phyloP scores from a whole-genome alignment of 1,140 invertebrate genomes.

The Grapholita molesta region DNA sequence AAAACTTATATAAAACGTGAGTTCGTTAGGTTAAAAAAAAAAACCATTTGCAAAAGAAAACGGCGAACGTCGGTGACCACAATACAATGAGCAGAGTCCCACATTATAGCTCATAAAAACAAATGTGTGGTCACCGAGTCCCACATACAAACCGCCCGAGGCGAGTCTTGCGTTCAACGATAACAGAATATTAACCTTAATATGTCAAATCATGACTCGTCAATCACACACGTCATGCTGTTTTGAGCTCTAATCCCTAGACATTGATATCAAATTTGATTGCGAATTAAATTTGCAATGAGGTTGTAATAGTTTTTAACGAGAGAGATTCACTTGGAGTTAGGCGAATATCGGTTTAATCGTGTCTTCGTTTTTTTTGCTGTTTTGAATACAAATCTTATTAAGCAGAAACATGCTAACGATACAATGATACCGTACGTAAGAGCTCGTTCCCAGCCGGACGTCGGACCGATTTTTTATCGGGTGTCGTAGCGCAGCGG shows the following conservation, averaged over 20 bases:
- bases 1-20: no score
- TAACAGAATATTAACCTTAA: conserved; percentile 1
- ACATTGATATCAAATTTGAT: neutral
- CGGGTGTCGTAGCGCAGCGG: no score
- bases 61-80: neutral
- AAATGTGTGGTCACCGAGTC: neutral
- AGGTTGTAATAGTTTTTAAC: neutral
- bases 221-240: neutral
- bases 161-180: neutral
- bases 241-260: neutral
- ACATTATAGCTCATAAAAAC: neutral
- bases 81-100: neutral
- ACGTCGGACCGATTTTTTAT: no score
- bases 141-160: neutral
- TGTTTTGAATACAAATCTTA: no score
- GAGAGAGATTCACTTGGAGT: neutral
- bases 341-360: neutral
- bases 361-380: neutral
- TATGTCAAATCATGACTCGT: neutral
- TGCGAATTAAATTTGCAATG: neutral
- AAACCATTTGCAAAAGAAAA: neutral
- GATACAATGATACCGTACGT: no score
- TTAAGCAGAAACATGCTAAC: no score
- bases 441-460: no score
- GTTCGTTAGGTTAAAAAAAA: no score